phyloP scores from a whole-genome alignment of 2,113 vertebrate genomes.

The Benitochromis conjunctus region DNA sequence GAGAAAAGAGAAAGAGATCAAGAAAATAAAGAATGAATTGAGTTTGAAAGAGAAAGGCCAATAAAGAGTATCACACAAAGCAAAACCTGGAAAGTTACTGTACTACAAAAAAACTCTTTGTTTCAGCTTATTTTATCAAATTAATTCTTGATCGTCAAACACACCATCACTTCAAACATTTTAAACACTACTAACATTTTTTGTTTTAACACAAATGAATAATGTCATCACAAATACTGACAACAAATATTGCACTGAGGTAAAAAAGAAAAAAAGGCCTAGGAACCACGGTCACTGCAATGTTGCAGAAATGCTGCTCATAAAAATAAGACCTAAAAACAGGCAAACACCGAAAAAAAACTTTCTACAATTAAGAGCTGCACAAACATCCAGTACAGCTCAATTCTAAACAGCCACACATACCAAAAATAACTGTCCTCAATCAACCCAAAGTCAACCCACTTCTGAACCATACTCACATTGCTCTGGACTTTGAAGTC shows the following conservation, averaged over 20 bases:
- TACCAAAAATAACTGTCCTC: not conserved
- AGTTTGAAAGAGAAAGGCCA: not conserved
- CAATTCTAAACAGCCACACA: not conserved
- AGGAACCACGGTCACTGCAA: not conserved
- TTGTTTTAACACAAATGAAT: not conserved
- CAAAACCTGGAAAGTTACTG: not conserved
- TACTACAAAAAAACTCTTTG: no score
- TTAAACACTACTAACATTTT: not conserved
- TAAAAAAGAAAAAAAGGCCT: not conserved
- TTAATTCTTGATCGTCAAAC: not conserved
- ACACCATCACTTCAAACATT: not conserved
- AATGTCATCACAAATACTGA: not conserved
- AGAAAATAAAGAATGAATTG: conserved; percentile 32
- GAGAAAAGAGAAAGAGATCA: conserved; percentile 48
- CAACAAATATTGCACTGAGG: not conserved
- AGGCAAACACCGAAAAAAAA: not conserved
- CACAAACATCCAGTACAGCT: not conserved
- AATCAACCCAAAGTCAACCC: not conserved
- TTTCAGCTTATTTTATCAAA: not conserved
- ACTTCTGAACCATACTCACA: conserved; percentile 48
- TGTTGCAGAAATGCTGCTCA: not conserved
- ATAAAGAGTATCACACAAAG: not conserved
- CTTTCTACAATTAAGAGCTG: not conserved
- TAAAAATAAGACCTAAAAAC: not conserved
- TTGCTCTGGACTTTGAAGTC: conserved; percentile 90